These are phyloP conservation scores for Hephaestus fuliginosus DNA, from an alignment of 2,797 vertebrate species.

Conservation along the genomic window DNA sequence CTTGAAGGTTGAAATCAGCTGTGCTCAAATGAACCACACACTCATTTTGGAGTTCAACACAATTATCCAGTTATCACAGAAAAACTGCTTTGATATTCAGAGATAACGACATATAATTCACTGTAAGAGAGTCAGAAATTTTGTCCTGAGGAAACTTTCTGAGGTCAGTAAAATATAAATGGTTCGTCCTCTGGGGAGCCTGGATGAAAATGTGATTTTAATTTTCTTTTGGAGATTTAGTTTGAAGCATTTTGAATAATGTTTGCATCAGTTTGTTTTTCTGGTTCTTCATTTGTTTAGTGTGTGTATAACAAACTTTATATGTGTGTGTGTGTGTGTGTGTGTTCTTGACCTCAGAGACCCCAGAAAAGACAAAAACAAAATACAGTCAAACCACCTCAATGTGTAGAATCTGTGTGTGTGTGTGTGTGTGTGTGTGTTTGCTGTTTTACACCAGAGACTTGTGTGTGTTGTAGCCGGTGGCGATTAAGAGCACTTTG, in stretches of 20 bases:
- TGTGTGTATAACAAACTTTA: neutral
- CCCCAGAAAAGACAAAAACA: neutral
- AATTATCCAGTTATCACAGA: too few relatives aligned
- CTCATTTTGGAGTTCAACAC: too few relatives aligned
- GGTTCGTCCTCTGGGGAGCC: too few relatives aligned
- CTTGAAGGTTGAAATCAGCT: too few relatives aligned
- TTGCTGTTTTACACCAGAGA: slow-evolving; percentile 37
- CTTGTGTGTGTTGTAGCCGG: slow-evolving; percentile 4
- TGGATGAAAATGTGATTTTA: too few relatives aligned
- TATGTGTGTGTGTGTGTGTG: neutral
- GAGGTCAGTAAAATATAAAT: neutral
- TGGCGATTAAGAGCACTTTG: slow-evolving; percentile 39
- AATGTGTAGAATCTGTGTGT: neutral
- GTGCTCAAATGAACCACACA: too few relatives aligned
- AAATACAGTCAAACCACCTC: neutral
- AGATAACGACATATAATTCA: too few relatives aligned
- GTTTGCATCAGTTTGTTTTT: neutral
- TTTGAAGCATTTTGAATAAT: neutral
- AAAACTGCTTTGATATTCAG: too few relatives aligned
- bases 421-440: neutral
- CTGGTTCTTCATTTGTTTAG: neutral
- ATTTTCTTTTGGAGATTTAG: neutral
- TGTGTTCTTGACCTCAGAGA: neutral
- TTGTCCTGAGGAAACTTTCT: neutral
- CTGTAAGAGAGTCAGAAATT: neutral